phyloP scores from a whole-genome alignment of 2,888 invertebrate species.

The Thymelicus acteon region DNA sequence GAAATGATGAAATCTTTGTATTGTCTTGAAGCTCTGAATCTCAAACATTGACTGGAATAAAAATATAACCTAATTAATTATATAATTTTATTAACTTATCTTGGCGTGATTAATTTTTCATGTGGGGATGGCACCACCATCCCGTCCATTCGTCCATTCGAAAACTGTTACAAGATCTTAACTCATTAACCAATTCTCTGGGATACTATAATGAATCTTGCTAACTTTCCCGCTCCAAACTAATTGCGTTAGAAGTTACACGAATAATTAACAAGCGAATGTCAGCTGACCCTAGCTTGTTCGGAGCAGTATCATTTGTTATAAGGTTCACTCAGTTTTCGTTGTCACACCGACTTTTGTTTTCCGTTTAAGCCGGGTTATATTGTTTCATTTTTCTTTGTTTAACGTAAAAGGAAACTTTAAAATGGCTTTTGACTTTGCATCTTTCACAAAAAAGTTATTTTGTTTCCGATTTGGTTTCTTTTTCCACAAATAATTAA shows the following conservation, averaged over 20 bases:
- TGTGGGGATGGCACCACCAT: conserved; percentile 1
- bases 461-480: not conserved
- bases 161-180: conserved; percentile 20
- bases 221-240: conserved; percentile 36
- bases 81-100: conserved; percentile 18
- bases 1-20: no score
- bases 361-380: conserved; percentile 4
- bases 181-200: conserved; percentile 29
- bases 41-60: not conserved
- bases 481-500: not conserved
- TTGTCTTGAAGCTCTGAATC: no score
- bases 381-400: conserved; percentile 5
- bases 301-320: conserved; percentile 33
- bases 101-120: conserved; percentile 39
- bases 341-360: conserved; percentile 22
- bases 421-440: not conserved
- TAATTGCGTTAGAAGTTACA: conserved; percentile 41
- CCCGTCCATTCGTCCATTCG: conserved; percentile 14
- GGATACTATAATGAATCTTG: conserved; percentile 39
- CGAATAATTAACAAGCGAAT: conserved; percentile 41
- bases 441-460: not conserved
- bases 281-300: conserved; percentile 31
- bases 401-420: conserved; percentile 1
- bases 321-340: conserved; percentile 29
- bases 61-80: conserved; percentile 20